Evolutionary conservation across 2,888 invertebrate species (phyloP), one percentile per base, ranked within the genome.

Genomic region (Autographa gamma): DNA sequence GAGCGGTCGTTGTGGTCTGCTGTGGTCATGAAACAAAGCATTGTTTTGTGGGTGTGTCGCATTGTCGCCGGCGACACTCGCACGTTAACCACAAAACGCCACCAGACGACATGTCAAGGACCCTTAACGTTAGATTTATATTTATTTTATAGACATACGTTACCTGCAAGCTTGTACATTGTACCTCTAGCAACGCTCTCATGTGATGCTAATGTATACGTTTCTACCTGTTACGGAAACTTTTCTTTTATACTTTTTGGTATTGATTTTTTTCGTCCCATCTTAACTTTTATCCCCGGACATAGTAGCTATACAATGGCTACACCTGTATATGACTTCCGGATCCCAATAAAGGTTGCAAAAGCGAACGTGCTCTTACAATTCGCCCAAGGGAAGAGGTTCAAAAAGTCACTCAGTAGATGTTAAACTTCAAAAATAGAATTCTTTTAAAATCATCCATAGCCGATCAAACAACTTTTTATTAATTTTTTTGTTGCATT

Each of bases 21-120:
- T 81, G 80, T 71, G 83, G 80, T 79, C 69, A 43, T 78, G 71
- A 74, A 84, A 83, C 82, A 86, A 85, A 80, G 81, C 81, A 75
- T 83, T 83, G 81, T 84, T 83, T 79, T 81, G 77, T 81, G 69
- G 74, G 74, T 74, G 70, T 69, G 74, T 63, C 73, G 69, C 70
- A 63, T 74, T 81, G 74, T 74, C 71, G 64, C 60, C 63, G 60
- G 69, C 77, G 67, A 78, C 80, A 79, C 75, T 83, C 76, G 75
- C 81, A 73, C 73, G 73, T 67, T 75, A 66, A 56, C 79, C 66
- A 77, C 84, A 79, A 82, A 79, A 79, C 67, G 72, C 74, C 78
- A 82, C 79, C 83, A 80, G 79, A 73, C 74, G 63, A 71, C 63
- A 73, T 48, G 48, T 48, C 48, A 48, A 81, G 73, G 77, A 73